phyloP scores from a whole-genome alignment of 2,113 vertebrate species.

The Cygnus buccinator region DNA sequence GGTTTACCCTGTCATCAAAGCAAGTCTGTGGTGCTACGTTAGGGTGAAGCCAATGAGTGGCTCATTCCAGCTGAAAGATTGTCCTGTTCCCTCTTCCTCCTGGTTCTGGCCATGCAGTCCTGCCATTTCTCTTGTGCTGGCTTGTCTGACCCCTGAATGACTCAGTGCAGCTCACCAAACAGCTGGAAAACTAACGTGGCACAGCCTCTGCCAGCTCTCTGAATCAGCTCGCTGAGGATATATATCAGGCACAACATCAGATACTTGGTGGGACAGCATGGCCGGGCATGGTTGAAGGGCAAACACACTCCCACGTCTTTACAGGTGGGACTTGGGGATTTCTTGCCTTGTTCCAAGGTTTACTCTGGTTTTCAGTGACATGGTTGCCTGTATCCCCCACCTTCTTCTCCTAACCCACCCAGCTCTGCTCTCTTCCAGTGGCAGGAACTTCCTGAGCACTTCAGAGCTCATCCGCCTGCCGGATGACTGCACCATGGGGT shows the following conservation, averaged over 20 bases:
- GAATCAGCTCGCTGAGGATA: background rate
- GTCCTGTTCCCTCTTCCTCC: background rate
- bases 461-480: slow-evolving; percentile 88
- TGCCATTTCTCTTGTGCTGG: background rate
- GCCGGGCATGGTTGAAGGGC: background rate
- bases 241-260: rapidly evolving
- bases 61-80: background rate
- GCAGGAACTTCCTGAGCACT: slow-evolving; percentile 82
- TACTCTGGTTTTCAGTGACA: background rate
- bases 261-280: background rate
- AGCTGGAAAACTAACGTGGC: background rate
- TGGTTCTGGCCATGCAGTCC: background rate
- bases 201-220: background rate
- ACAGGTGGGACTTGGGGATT: background rate
- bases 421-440: slow-evolving; percentile 65
- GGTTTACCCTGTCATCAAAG: background rate
- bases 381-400: background rate
- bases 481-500: slow-evolving; percentile 92
- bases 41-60: background rate
- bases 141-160: background rate
- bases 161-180: background rate
- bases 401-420: background rate
- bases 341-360: background rate
- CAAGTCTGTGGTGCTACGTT: background rate
- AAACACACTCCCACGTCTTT: background rate